Evolutionary conservation across 2,797 vertebrate species (phyloP).

Genomic region (Ispidina lecontei): DNA sequence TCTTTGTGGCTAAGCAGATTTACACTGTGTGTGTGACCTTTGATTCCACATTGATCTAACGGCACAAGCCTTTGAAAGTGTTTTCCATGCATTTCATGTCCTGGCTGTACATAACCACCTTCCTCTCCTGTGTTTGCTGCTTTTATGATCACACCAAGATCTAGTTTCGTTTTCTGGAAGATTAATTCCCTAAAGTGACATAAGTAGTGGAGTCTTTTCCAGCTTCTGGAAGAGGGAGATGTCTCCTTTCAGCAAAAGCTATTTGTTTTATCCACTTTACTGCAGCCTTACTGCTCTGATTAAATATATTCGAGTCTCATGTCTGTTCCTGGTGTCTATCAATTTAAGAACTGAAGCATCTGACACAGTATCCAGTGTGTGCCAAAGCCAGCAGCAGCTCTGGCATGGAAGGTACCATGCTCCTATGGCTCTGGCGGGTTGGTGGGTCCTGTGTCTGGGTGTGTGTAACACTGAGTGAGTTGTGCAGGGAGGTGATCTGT

Average conservation of each 20-base stretch:
- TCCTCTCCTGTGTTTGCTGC: background rate
- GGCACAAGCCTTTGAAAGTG: background rate
- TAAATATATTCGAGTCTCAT: background rate
- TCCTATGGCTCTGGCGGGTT: background rate
- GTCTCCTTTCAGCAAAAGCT: background rate
- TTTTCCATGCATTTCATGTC: background rate
- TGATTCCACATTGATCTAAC: background rate
- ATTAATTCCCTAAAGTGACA: constrained; percentile 8
- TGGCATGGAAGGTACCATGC: background rate
- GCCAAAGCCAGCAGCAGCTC: background rate
- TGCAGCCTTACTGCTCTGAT: background rate
- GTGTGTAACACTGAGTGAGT: background rate
- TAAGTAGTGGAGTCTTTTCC: background rate
- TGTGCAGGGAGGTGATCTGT: background rate
- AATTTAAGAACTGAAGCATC: background rate
- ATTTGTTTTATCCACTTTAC: constrained; percentile 12
- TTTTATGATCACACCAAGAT: background rate
- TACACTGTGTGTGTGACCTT: background rate
- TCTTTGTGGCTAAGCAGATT: background rate
- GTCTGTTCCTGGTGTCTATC: background rate
- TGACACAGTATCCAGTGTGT: background rate
- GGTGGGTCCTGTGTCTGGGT: background rate
- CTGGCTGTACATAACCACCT: background rate
- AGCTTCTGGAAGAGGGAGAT: background rate
- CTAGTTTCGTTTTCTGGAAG: constrained; percentile 7